Evolutionary conservation across 2,888 invertebrate species (phyloP), one percentile per base, ranked within the genome.

Genomic region (Sminthurinus aureus): DNA sequence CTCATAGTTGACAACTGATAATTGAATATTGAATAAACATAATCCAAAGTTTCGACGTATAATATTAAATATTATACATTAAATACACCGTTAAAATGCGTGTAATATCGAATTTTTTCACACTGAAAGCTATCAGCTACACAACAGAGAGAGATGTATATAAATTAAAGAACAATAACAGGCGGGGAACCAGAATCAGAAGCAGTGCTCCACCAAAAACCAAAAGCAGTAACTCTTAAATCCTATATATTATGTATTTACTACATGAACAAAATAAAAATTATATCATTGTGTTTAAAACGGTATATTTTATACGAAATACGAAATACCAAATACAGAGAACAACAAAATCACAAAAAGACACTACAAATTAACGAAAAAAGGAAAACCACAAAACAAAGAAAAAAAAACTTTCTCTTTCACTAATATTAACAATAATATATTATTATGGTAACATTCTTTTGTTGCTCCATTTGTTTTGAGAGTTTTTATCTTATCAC

Each of bases 41-140:
- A 38, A 38, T 38, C 6, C 3, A 38, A 6, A 38, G n/a, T n/a
- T n/a, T n/a, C n/a, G n/a, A n/a, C n/a, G n/a, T n/a, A n/a, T 71
- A 26, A 26, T 9, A 79, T 22, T 51, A 52, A 50, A 67, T 38
- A 50, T 51, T 38, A n/a, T 64, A 67, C 15, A 66, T 67, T 51
- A 51, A 71, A 52, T 67, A 13, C 20, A 71, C 80, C 51, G 20
- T 24, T 26, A 18, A 8, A 26, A 24, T 18, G 51, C 22, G 67
- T 67, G n/a, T n/a, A 67, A 20, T 11, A 20, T 18, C 22, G n/a
- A 20, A 20, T 67, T n/a, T 67, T 38, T 38, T 38, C 71, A 79
- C 81, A 84, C 78, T 81, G 78, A 81, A 80, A 83, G 80, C 69
- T 66, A 64, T 24, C 75, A 71, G 71, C 71, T 71, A 80, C 58